Conservation (phyloP, 2,113 vertebrate species). For the Seriola quinqueradiata region DNA sequence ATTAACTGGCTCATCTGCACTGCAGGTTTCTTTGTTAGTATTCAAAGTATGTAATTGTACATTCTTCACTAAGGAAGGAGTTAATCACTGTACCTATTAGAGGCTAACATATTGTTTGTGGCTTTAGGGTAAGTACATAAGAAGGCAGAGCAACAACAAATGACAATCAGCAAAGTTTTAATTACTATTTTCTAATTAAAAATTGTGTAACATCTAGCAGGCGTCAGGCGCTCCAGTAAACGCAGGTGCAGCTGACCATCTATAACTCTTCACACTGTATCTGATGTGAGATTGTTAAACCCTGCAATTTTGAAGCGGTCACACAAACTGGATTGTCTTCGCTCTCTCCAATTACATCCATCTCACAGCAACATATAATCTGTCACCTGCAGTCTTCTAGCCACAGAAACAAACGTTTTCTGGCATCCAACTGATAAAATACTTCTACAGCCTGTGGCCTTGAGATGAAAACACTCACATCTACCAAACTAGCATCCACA, state of each 20-base stretch:
- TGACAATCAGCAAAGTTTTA: slow-evolving; percentile 55
- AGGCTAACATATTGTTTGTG: slow-evolving; percentile 65
- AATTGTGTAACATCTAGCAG: slow-evolving; percentile 11
- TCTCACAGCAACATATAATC: slow-evolving; percentile 36
- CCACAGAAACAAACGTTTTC: slow-evolving; percentile 21
- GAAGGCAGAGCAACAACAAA: slow-evolving; percentile 47
- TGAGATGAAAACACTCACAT: slow-evolving; percentile 38
- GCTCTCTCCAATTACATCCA: slow-evolving; percentile 15
- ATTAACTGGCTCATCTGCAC: slow-evolving; percentile 71
- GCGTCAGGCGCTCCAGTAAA: slow-evolving; percentile 9
- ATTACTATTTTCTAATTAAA: slow-evolving; percentile 59
- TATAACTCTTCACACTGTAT: neutral
- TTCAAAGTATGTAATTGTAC: slow-evolving; percentile 66
- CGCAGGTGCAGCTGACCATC: neutral
- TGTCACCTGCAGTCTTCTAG: slow-evolving; percentile 9
- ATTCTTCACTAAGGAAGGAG: slow-evolving; percentile 64
- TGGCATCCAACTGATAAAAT: slow-evolving; percentile 20
- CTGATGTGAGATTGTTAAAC: slow-evolving; percentile 7
- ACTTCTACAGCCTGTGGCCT: slow-evolving; percentile 16
- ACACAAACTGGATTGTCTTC: slow-evolving; percentile 8
- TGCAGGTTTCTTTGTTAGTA: slow-evolving; percentile 69
- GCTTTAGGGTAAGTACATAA: slow-evolving; percentile 54
- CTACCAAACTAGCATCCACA: neutral
- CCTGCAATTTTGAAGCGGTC: neutral
- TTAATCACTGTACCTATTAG: slow-evolving; percentile 76